Base-by-base conservation (phyloP, 1,140 invertebrate species). In the Plutomurus gul region DNA sequence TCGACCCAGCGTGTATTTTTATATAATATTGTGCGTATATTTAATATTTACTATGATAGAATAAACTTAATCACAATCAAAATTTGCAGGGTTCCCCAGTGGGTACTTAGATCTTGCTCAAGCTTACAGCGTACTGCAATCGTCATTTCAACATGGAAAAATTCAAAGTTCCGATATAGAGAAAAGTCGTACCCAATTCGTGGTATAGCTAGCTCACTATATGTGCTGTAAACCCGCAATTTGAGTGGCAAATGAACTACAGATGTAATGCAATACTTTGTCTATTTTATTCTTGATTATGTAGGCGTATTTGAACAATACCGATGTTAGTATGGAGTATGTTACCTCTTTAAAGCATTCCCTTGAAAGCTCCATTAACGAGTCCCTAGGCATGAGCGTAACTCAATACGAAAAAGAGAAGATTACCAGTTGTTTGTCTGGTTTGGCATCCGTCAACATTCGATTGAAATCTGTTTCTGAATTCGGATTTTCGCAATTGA, bases 311-410 rank as follows among this genome's bases (percentile, higher is more conserved):
- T 86, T 98, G 76, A 97, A 97, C 85, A 97, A 98, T 87, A 92
- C 94, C n/a, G 96, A 98, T 86, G 90, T 92, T 6, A 95, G 95
- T 79, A 93, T 92, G 82, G 96, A 98, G 86, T 97, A 96, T 87
- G 91, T 96, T 10, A 93, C 94, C 83, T 93, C 93, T 0, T 86
- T 97, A 6, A 92, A 90, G 84, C 89, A 89, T 82, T 92, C 89
- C 78, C 89, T 97, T 82, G 89, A 92, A 80, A 88, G 88, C n/a
- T 92, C 93, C 85, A 92, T 93, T 47, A 86, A 89, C 22, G 87
- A 88, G 65, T 88, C 90, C 8, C 90, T 92, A 82, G 89, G 90
- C 39, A 86, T 88, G 10, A 82, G 80, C 60, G 90, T 92, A 85
- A 90, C 88, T 36, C 82, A 85, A 16, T 91, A 91, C 76, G 92